Evolutionary conservation across 2,888 invertebrate genomes (phyloP).

Genomic region (Pseudolycoriella hygida): DNA sequence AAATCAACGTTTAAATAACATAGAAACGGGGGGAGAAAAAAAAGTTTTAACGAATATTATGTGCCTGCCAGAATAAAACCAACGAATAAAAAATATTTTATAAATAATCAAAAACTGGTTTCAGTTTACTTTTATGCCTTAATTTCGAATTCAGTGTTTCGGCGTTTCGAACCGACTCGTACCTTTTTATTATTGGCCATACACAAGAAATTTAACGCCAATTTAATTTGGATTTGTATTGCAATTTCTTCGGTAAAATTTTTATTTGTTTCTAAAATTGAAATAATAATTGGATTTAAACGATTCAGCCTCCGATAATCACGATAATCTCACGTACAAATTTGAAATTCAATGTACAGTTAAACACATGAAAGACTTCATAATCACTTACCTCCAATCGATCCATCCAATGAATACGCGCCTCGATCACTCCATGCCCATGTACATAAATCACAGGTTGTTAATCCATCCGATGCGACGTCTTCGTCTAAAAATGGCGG

Average conservation of each 20-base stretch:
- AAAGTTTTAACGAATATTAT: too few relatives aligned
- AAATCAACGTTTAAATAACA: too few relatives aligned
- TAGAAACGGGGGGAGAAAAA: too few relatives aligned
- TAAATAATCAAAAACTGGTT: constrained; percentile 1
- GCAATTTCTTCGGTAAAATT: background rate
- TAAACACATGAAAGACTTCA: background rate
- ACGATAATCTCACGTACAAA: background rate
- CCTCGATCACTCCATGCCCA: constrained; percentile 49
- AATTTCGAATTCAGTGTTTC: constrained; percentile 7
- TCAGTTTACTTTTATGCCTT: background rate
- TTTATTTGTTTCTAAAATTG: background rate
- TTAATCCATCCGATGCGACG: constrained; percentile 45
- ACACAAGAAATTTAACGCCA: constrained; percentile 2
- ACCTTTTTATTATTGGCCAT: background rate
- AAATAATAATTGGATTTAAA: background rate
- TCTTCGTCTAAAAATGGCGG: constrained; percentile 45
- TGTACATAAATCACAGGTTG: constrained; percentile 55
- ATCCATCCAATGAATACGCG: constrained; percentile 37
- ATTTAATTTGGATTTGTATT: constrained; percentile 3
- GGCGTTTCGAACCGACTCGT: background rate
- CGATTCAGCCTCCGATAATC: too few relatives aligned
- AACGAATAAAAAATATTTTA: too few relatives aligned
- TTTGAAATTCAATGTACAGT: background rate
- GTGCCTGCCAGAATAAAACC: too few relatives aligned
- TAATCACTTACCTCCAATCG: constrained; percentile 30